These are phyloP conservation scores for Eilema sororculum DNA, from an alignment of 2,888 invertebrate species.

Conservation along the genomic window DNA sequence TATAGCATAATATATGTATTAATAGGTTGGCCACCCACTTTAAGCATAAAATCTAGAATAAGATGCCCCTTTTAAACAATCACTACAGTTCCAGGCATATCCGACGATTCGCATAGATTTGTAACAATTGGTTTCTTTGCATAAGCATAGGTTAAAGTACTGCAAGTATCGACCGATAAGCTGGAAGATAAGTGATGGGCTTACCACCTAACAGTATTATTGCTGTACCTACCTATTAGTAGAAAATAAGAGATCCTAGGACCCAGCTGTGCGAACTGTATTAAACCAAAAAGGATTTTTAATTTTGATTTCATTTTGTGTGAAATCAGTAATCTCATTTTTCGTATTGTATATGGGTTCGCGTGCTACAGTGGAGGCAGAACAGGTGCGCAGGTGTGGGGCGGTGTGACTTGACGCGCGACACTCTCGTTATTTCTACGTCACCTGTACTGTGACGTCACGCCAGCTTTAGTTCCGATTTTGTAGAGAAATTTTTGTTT, in stretches of 20 bases:
- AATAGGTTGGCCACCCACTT: not conserved
- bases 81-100: no score
- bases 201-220: no score
- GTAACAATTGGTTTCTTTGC: no score
- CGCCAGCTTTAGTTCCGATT: constrained; percentile 1
- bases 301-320: not conserved
- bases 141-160: no score
- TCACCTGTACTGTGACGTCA: constrained; percentile 33
- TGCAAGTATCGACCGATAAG: no score
- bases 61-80: not conserved
- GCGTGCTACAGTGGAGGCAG: constrained; percentile 22
- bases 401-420: constrained; percentile 32
- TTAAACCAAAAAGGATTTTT: not conserved
- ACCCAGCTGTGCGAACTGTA: no score
- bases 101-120: no score
- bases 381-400: constrained; percentile 35
- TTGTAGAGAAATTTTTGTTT: not conserved
- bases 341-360: not conserved
- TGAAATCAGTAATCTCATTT: constrained; percentile 2
- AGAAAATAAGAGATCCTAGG: no score
- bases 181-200: no score
- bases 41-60: not conserved
- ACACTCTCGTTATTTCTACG: constrained; percentile 32
- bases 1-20: no score
- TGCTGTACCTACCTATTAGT: no score